Base-by-base conservation (phyloP, 2,797 vertebrate genomes). In the Petrocephalus schoutedeni region DNA sequence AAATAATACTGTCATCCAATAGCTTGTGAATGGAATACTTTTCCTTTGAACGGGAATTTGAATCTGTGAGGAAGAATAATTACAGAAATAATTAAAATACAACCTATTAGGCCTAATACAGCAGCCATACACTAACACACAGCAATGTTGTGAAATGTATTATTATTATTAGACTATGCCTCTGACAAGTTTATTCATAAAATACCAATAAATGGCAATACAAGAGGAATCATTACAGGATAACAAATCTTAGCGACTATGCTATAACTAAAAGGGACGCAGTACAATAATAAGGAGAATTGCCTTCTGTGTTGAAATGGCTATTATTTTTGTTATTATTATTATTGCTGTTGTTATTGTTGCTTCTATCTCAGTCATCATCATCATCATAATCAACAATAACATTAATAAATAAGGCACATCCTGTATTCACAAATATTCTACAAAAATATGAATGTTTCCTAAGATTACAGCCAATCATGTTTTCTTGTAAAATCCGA, bases 41-140 rank as follows among this genome's bases (percentile, higher is more conserved):
- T 89, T 93, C 93, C 90, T 93, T 94, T 96, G 93, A 96, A 95
- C 93, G 91, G 91, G 93, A 92, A 94, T 94, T 94, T 96, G 93
- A 95, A 96, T 96, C 95, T 96, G 94, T 94, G 88, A 92, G 90
- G 90, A 94, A 90, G 95, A 95, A 94, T 94, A 95, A 96, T 95
- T 95, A 95, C 88, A 92, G 91, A 92, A 90, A 92, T 94, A 92
- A 95, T 96, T 95, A 95, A 95, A 96, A 94, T 93, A 89, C 94
- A 92, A 94, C 94, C 95, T 94, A 90, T 92, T 92, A 91, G 91
- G 92, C 87, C 88, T 93, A 93, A 94, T 91, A 92, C 51, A 89
- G 92, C 93, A 94, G 90, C 88, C 89, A 92, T 91, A 90, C 88
- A 89, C 59, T 86, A 28, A 84, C 23, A 84, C 45, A 84, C 36